phyloP scores from a whole-genome alignment of 2,113 vertebrate species.

The Eidolon helvum region DNA sequence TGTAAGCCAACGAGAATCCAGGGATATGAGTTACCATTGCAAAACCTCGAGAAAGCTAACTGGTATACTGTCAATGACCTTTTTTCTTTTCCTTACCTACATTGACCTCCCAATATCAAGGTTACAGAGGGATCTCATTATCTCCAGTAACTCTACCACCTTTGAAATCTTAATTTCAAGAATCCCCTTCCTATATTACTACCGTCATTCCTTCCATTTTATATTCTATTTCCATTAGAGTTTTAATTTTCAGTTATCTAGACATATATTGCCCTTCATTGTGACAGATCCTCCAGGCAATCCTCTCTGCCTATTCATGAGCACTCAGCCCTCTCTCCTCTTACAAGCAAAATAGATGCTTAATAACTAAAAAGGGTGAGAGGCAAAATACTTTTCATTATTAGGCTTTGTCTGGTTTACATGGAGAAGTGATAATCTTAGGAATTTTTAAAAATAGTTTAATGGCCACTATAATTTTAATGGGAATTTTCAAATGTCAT shows the following conservation, averaged over 20 bases:
- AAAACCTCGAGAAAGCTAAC: not conserved
- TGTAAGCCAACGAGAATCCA: not conserved
- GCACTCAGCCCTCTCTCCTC: too few species aligned
- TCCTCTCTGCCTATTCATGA: not conserved
- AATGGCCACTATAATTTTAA: too few species aligned
- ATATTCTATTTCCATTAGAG: not conserved
- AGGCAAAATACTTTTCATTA: too few species aligned
- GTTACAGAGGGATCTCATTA: not conserved
- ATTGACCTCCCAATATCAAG: not conserved
- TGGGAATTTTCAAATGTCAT: too few species aligned
- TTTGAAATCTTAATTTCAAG: not conserved
- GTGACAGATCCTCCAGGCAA: not conserved
- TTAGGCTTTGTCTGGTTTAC: too few species aligned
- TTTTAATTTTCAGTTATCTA: not conserved
- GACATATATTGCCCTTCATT: not conserved
- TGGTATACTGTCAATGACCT: not conserved
- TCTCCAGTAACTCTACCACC: not conserved
- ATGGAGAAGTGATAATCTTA: too few species aligned
- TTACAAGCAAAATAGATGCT: too few species aligned
- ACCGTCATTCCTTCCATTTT: not conserved
- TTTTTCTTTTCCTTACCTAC: not conserved
- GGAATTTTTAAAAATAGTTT: too few species aligned
- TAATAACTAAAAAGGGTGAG: too few species aligned
- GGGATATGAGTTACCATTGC: not conserved
- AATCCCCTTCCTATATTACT: too few species aligned